Conservation (phyloP, 2,113 vertebrate species). For the Dicentrarchus labrax region DNA sequence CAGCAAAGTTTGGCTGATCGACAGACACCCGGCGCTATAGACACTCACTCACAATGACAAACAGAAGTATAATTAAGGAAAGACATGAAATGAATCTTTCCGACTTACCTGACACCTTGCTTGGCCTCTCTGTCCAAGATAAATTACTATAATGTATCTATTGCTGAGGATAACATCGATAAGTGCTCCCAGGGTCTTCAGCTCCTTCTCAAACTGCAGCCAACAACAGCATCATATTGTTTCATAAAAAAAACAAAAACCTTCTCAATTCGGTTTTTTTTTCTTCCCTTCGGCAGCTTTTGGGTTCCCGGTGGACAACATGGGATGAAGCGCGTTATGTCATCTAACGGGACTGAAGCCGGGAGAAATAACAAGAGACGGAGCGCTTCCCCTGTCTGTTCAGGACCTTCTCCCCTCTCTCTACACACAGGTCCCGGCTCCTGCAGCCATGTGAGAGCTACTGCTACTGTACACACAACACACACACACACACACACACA, state of each 20-base stretch:
- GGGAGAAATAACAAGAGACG: slow-evolving; percentile 29
- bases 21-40: neutral
- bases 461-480: slow-evolving; percentile 42
- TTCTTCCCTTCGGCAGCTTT: slow-evolving; percentile 4
- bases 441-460: slow-evolving; percentile 63
- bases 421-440: slow-evolving; percentile 36
- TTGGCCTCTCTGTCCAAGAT: slow-evolving; percentile 69
- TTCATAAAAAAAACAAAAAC: no score
- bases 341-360: slow-evolving; percentile 59
- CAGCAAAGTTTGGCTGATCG: slow-evolving; percentile 53
- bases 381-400: slow-evolving; percentile 31
- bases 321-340: slow-evolving; percentile 60
- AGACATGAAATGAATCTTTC: neutral
- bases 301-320: slow-evolving; percentile 42
- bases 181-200: slow-evolving; percentile 18
- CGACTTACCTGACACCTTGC: slow-evolving; percentile 84
- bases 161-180: slow-evolving; percentile 67
- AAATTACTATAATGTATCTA: slow-evolving; percentile 58
- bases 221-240: slow-evolving; percentile 22
- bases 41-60: neutral
- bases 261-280: neutral
- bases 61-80: slow-evolving; percentile 1
- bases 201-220: slow-evolving; percentile 38
- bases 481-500: slow-evolving; percentile 5
- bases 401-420: slow-evolving; percentile 42